These are phyloP conservation scores for Lathronympha strigana DNA, from an alignment of 2,888 invertebrate species.

Conservation along the genomic window DNA sequence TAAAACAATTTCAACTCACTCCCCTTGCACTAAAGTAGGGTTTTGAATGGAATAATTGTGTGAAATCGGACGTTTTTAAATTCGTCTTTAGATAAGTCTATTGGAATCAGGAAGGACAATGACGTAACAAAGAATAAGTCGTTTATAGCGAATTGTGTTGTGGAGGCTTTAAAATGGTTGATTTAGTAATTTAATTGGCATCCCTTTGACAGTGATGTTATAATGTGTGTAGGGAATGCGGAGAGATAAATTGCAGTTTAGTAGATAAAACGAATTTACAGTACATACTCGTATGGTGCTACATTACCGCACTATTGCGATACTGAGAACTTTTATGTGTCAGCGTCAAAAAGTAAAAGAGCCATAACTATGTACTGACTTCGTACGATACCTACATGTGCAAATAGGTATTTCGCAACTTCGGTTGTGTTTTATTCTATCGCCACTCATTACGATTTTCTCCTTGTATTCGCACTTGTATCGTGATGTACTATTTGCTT, in stretches of 20 bases:
- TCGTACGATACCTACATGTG: no score
- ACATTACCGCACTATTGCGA: no score
- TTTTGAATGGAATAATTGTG: not conserved
- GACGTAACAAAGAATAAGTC: conserved; percentile 24
- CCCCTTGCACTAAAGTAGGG: no score
- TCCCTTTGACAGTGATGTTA: not conserved
- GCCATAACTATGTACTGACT: no score
- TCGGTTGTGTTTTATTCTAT: no score
- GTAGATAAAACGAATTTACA: not conserved
- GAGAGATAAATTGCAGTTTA: not conserved
- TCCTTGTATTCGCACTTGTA: no score
- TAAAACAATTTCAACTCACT: not conserved
- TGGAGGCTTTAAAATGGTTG: not conserved
- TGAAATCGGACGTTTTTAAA: not conserved
- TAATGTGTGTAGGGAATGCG: not conserved
- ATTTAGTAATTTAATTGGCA: conserved; percentile 9
- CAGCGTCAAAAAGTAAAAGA: no score
- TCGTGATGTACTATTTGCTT: no score
- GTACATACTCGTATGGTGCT: no score
- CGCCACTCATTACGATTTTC: no score
- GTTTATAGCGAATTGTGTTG: conserved; percentile 26
- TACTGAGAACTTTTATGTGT: no score
- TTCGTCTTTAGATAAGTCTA: conserved; percentile 21
- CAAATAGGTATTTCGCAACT: no score
- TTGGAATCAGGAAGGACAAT: conserved; percentile 22